Percentiles rank a stretch among this genome's conserved stretches.
Evolutionary conservation across 2,888 invertebrate genomes (phyloP).

Genomic region (Limnephilus marmoratus): DNA sequence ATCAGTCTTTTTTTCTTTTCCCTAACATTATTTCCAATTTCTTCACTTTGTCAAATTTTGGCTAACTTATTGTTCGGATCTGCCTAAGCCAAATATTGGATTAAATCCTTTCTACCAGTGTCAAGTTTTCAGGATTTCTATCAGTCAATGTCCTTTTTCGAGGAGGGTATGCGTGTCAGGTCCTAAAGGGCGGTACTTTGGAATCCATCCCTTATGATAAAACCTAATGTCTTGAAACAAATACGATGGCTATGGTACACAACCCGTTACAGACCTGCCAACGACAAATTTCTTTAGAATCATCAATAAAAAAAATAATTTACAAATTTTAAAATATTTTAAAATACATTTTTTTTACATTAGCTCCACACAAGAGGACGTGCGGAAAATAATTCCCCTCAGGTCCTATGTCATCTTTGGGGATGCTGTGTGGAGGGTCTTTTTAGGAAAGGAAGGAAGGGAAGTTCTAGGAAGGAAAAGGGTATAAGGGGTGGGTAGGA

Average conservation of each 20-base stretch:
- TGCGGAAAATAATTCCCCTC: too few species aligned
- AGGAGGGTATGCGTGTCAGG: not conserved
- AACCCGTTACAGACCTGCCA: not conserved
- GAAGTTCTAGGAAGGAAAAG: too few species aligned
- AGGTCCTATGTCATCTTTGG: too few species aligned
- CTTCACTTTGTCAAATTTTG: not conserved
- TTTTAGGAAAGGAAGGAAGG: too few species aligned
- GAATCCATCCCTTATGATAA: not conserved
- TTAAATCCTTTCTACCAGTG: not conserved
- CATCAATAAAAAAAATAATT: not conserved
- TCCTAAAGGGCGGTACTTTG: constrained; percentile 5
- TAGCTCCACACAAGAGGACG: too few species aligned
- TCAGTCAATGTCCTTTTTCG: constrained; percentile 2
- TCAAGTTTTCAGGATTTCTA: not conserved
- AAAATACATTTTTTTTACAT: too few species aligned
- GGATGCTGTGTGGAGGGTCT: too few species aligned
- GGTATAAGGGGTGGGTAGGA: too few species aligned
- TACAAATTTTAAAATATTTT: too few species aligned
- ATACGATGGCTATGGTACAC: not conserved
- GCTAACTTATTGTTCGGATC: not conserved
- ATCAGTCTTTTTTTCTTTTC: not conserved
- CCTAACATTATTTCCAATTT: not conserved
- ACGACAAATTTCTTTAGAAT: not conserved
- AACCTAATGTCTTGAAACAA: constrained; percentile 33
- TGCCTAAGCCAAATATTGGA: not conserved